phyloP scores from a whole-genome alignment of 2,888 invertebrate species.

The Muscina levida region DNA sequence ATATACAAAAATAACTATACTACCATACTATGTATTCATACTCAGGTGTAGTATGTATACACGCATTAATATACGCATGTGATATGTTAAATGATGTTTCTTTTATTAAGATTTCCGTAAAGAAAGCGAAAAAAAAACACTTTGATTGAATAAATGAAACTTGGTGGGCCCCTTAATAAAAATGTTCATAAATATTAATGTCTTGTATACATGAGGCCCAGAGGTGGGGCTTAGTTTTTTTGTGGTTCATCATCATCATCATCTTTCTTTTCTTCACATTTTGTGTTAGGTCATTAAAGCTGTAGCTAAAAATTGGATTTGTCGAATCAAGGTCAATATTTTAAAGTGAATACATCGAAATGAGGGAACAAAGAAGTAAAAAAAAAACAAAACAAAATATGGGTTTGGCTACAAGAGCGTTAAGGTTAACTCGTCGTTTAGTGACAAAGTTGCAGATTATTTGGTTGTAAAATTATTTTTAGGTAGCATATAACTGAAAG shows the following conservation, averaged over 20 bases:
- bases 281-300: not conserved
- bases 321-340: slow-evolving; percentile 42
- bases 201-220: not conserved
- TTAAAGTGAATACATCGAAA: too few relatives aligned
- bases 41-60: too few relatives aligned
- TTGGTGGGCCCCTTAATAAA: slow-evolving; percentile 7
- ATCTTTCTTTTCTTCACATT: not conserved
- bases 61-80: too few relatives aligned
- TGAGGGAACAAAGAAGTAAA: too few relatives aligned
- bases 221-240: slow-evolving; percentile 7
- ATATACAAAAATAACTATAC: too few relatives aligned
- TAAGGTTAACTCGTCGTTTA: too few relatives aligned
- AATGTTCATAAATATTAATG: slow-evolving; percentile 52
- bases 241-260: not conserved
- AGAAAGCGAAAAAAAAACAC: not conserved
- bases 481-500: too few relatives aligned
- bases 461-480: too few relatives aligned
- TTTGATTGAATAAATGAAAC: slow-evolving; percentile 27
- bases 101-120: slow-evolving; percentile 1
- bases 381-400: too few relatives aligned
- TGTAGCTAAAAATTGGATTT: slow-evolving; percentile 24
- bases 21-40: too few relatives aligned
- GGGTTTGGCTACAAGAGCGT: too few relatives aligned
- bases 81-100: not conserved
- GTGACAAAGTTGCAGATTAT: too few relatives aligned